Evolutionary conservation across 2,113 vertebrate genomes (phyloP), one percentile per base, ranked within the genome.

Genomic region (Embiotoca jacksoni): DNA sequence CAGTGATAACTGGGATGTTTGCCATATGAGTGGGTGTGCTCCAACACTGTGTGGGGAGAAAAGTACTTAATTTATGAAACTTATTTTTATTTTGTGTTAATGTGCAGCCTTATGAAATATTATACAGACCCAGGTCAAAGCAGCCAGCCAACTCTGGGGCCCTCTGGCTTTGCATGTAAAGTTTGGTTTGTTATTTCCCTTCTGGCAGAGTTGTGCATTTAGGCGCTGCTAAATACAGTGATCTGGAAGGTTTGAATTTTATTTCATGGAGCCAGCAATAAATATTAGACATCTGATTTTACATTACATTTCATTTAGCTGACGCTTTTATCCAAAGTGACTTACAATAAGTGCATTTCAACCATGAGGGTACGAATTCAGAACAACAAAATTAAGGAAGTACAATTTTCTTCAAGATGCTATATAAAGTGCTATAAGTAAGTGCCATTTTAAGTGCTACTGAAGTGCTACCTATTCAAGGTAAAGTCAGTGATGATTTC

Each of bases 101-200:
- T 33, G n/a, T 58, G 56, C 55, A 35, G 9, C 8, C 32, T 57
- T 49, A 7, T 49, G 41, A 33, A 37, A 55, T 68, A 30, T 44
- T 37, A 41, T 39, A 41, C 16, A 41, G 67, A 70, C 55, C 31
- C 8, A 49, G 55, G 55, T 58, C 32, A 58, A 14, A 70, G 54
- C 37, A 58, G 41, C 46, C 32, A 49, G 8, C 32, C 13, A 44
- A 7, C 30, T 33, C 37, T 68, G 33, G 32, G 52, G 7, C 52
- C 49, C 15, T 7, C 14, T 2, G 7, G 53, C 9, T 32, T 55
- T 1, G n/a, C 16, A 52, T 52, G 49, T 70, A 16, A 57, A 14
- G 39, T 70, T 11, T 47, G 54, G 30, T 31, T n/a, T 37, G 47
- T 50, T 14, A n/a, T 50, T 5, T 50, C 16, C 16, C 13, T n/a